Conservation (phyloP, 1,140 invertebrate genomes). For the Oreohelix idahoensis region DNA sequence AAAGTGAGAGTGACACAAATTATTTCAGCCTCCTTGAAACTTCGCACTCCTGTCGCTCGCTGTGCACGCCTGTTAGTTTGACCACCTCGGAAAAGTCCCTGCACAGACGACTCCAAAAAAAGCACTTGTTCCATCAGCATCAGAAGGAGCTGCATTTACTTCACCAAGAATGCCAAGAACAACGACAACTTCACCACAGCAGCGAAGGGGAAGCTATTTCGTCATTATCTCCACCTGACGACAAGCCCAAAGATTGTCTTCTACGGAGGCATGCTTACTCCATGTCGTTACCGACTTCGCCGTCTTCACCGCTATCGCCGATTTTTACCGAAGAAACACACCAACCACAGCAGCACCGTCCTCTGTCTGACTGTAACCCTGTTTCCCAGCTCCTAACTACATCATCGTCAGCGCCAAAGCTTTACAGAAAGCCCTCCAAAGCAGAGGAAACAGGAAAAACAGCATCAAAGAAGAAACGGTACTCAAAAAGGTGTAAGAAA, state of each 20-base stretch:
- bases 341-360: neutral
- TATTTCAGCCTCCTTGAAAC: slow-evolving; percentile 22
- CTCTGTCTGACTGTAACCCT: neutral
- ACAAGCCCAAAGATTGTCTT: neutral
- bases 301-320: neutral
- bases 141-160: slow-evolving; percentile 12
- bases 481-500: slow-evolving; percentile 27
- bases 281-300: neutral
- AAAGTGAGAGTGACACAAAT: slow-evolving; percentile 26
- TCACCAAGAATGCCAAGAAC: neutral
- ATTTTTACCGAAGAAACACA: neutral
- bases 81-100: slow-evolving; percentile 19
- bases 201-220: neutral
- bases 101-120: slow-evolving; percentile 15
- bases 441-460: neutral
- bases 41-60: slow-evolving; percentile 9
- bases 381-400: neutral
- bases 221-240: neutral
- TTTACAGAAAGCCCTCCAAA: neutral
- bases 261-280: neutral
- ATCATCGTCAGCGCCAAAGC: neutral
- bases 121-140: slow-evolving; percentile 26
- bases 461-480: slow-evolving; percentile 23
- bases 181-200: neutral
- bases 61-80: slow-evolving; percentile 11